Percentiles rank a stretch among this genome's conserved stretches.
phyloP scores from a whole-genome alignment of 2,797 vertebrate genomes.

The Potorous gilbertii region DNA sequence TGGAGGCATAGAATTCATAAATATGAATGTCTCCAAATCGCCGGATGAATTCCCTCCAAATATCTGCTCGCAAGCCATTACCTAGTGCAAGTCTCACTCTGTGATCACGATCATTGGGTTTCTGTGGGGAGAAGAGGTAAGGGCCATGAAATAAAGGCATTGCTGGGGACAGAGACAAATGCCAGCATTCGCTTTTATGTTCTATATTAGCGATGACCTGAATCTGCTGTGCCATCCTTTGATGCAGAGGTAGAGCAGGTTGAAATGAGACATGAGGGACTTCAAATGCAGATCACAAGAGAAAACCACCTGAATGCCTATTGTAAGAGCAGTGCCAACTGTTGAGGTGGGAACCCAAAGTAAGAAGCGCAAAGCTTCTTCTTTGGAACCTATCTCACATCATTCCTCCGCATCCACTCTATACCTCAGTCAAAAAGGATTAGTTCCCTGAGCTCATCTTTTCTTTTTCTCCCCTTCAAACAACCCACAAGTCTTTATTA shows the following conservation, averaged over 20 bases:
- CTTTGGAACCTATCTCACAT: background rate
- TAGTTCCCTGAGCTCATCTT: background rate
- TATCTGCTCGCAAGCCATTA: slow-evolving; percentile 89
- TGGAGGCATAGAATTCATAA: slow-evolving; percentile 91
- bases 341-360: background rate
- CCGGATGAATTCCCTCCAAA: slow-evolving; percentile 89
- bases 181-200: background rate
- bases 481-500: background rate
- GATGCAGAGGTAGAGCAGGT: background rate
- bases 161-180: background rate
- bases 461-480: background rate
- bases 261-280: background rate
- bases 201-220: background rate
- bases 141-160: background rate
- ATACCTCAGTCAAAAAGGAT: background rate
- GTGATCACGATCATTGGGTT: slow-evolving; percentile 88
- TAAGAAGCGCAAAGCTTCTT: background rate
- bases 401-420: background rate
- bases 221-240: background rate
- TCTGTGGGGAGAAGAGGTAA: slow-evolving; percentile 80
- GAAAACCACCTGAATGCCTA: background rate
- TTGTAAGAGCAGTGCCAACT: background rate
- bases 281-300: background rate
- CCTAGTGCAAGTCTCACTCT: slow-evolving; percentile 89
- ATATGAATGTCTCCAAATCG: slow-evolving; percentile 89